These are phyloP conservation scores for Malacoraja senta DNA, from an alignment of 2,797 vertebrate species.

Conservation along the genomic window DNA sequence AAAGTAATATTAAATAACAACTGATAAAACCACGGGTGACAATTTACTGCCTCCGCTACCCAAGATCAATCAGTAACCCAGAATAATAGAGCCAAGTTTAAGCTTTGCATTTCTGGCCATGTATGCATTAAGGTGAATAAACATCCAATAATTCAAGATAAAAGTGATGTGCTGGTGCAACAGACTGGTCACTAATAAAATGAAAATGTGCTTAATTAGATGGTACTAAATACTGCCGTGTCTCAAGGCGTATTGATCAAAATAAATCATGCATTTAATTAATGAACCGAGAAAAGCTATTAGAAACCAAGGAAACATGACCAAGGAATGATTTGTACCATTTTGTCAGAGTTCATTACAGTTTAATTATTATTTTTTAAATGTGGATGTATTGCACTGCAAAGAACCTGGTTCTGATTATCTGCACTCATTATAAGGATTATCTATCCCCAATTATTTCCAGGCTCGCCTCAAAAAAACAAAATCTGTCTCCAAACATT, in stretches of 20 bases:
- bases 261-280: slow-evolving; percentile 17
- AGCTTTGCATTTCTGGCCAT: not conserved
- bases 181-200: not conserved
- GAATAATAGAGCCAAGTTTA: not conserved
- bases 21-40: not conserved
- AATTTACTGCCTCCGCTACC: not conserved
- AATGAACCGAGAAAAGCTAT: slow-evolving; percentile 30
- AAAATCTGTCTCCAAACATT: not conserved
- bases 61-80: not conserved
- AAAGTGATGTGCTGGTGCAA: not conserved
- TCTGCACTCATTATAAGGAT: not conserved
- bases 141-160: not conserved
- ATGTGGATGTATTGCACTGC: not conserved
- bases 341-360: slow-evolving; percentile 22
- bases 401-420: not conserved
- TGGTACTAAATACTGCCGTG: slow-evolving; percentile 6
- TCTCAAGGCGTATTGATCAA: slow-evolving; percentile 19
- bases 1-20: not conserved
- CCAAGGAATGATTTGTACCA: slow-evolving; percentile 10
- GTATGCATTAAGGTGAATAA: slow-evolving; percentile 1
- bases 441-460: too few species aligned
- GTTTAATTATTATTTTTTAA: not conserved
- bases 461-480: not conserved
- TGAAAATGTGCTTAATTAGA: slow-evolving; percentile 16
- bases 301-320: not conserved